Evolutionary conservation across 1,140 invertebrate genomes (phyloP), one percentile per base, ranked within the genome.

Genomic region (Lepidostoma basale): DNA sequence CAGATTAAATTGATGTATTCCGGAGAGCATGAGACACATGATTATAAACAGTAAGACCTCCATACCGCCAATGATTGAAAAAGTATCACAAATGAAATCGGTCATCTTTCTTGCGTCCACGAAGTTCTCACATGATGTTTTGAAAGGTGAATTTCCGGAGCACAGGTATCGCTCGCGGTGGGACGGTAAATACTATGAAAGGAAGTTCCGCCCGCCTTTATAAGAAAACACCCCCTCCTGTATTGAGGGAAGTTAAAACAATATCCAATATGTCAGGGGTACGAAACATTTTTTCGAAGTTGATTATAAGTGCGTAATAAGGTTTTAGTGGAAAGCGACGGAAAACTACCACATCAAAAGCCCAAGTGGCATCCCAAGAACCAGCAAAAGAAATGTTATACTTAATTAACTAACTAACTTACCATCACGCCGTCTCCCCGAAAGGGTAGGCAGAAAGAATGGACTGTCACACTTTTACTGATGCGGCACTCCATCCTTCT

Each of bases 181-280:
- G 47, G 33, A 30, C 60, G 52, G 54, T 65, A 59, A 62, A 54
- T 68, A 72, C 70, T 72, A 54, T 25, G 69, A 72, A 63, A 33
- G 36, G 25, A 26, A 45, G 60, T 12, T 36, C 42, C 42, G 33
- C 62, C 23, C 33, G 66, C 22, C 70, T 72, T 60, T 72, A 72
- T 72, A 72, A 67, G 70, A 63, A 23, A 67, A 16, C 20, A 44
- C 62, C 66, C 70, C 70, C 66, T 47, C 70, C 63, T 42, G 25
- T 6, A n/a, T n/a, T 23, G 44, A 47, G 67, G 67, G 70, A 62
- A 63, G 67, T 68, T 72, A 72, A 69, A 69, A 66, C 62, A 58
- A 68, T 67, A 66, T 36, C 63, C 62, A 39, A 69, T 68, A 22
- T 12, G 26, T 3, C 10, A 44, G 40, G 30, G 45, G 20, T 64